Conservation (phyloP, 2,797 vertebrate genomes). For the Myotis daubentonii region DNA sequence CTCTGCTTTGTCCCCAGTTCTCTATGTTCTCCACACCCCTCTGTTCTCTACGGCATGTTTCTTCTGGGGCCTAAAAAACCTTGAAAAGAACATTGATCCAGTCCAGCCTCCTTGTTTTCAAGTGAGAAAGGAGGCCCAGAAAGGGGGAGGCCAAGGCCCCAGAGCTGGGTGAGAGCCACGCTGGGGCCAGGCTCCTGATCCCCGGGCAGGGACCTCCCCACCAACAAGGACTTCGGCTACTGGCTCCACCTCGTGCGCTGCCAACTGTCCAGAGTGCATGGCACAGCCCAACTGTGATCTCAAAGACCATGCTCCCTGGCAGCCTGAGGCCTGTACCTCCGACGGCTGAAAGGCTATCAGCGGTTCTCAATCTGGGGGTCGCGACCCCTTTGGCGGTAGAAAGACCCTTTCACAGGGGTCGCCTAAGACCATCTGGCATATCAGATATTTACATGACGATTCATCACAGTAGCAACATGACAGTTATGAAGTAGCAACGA, state of each 20-base stretch:
- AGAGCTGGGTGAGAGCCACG: background rate
- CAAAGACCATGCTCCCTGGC: background rate
- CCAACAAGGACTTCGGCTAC: background rate
- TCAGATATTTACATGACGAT: too few relatives aligned
- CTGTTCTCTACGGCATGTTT: background rate
- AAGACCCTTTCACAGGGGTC: too few relatives aligned
- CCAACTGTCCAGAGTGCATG: fast-evolving
- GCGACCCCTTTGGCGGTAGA: too few relatives aligned
- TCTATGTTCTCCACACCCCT: background rate
- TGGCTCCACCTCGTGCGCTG: fast-evolving
- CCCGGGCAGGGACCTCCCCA: background rate
- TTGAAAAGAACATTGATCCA: background rate
- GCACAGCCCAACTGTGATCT: background rate
- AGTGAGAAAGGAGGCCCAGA: background rate
- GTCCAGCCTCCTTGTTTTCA: background rate
- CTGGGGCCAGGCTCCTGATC: background rate
- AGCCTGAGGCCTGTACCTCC: background rate
- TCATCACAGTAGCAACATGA: too few relatives aligned
- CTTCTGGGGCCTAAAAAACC: background rate
- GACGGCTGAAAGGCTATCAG: background rate
- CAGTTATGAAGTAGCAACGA: too few relatives aligned
- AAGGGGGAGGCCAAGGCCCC: background rate
- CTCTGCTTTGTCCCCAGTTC: background rate
- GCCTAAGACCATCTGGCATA: too few relatives aligned
- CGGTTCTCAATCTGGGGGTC: too few relatives aligned